Evolutionary conservation across 2,888 invertebrate species (phyloP).

Genomic region (Fissipunctia ypsillon): DNA sequence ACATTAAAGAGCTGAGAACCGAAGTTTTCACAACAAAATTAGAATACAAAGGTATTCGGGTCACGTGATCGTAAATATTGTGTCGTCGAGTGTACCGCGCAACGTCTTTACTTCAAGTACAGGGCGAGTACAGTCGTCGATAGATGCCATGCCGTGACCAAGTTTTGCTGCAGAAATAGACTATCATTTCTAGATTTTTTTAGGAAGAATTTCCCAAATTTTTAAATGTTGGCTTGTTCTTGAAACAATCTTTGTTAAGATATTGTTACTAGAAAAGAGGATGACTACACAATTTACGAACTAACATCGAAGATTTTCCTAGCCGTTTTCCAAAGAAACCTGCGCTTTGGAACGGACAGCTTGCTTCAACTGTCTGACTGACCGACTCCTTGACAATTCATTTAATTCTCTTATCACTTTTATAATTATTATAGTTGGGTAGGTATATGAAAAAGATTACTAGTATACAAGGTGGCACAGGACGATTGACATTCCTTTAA

Average conservation of each 20-base stretch:
- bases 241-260: background rate
- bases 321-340: too few relatives aligned
- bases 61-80: slow-evolving; percentile 69
- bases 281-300: too few relatives aligned
- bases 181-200: background rate
- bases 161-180: slow-evolving; percentile 33
- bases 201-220: background rate
- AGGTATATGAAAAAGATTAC: too few relatives aligned
- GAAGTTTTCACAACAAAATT: slow-evolving; percentile 47
- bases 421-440: too few relatives aligned
- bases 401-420: too few relatives aligned
- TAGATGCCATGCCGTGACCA: slow-evolving; percentile 46
- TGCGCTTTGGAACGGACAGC: too few relatives aligned
- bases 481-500: too few relatives aligned
- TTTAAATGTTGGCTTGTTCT: background rate
- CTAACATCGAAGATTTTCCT: too few relatives aligned
- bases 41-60: slow-evolving; percentile 33
- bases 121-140: slow-evolving; percentile 47
- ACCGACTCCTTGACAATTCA: too few relatives aligned
- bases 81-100: slow-evolving; percentile 57
- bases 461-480: too few relatives aligned
- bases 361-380: too few relatives aligned
- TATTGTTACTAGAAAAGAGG: too few relatives aligned
- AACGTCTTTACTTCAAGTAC: slow-evolving; percentile 32
- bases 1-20: slow-evolving; percentile 32